Base-by-base conservation (phyloP, 2,113 vertebrate species). In the Egretta garzetta region DNA sequence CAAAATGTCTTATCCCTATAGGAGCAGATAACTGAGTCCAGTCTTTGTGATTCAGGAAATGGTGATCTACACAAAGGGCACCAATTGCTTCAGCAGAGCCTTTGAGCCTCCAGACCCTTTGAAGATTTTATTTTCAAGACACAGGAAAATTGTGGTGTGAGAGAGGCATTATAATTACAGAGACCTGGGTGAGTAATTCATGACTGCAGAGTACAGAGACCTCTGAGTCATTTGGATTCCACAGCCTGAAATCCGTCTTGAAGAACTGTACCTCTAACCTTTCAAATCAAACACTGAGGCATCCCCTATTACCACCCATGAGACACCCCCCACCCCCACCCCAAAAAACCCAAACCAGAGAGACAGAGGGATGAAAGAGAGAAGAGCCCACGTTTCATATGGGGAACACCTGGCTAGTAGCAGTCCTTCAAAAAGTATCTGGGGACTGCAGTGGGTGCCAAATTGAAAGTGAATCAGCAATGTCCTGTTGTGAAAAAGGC, bases 41-140 rank as follows among this genome's bases (percentile, higher is more conserved):
- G 28, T 74, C 41, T 66, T 70, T 47, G 50, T 80, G 55, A 59
- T 17, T 83, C 52, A 52, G 80, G 50, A 50, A 70, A 58, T 27
- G 12, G 14, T 71, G 72, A 77, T 64, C 71, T 90, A 55, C 43
- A 67, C 30, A 83, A 94, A 94, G 63, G 67, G 43, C 50, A 77
- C 23, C 37, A 74, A 55, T 84, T 77, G 52, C 12, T 64, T 94
- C 76, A 85, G 47, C 27, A 83, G 71, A 62, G 63, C 33, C 52
- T 94, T 86, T 90, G 58, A 74, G 64, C 52, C 43, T 52, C 22
- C 52, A 83, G 53, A 30, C 14, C 5, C 28, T 94, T 39, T 94
- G 67, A 80, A 85, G 59, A 71, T 77, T 92, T 88, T 77, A 52
- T 86, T 95, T 86, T 86, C 55, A 73, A 92, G 86, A 60, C 2